Evolutionary conservation across 2,113 vertebrate genomes (phyloP).

Genomic region (Clupea harengus): DNA sequence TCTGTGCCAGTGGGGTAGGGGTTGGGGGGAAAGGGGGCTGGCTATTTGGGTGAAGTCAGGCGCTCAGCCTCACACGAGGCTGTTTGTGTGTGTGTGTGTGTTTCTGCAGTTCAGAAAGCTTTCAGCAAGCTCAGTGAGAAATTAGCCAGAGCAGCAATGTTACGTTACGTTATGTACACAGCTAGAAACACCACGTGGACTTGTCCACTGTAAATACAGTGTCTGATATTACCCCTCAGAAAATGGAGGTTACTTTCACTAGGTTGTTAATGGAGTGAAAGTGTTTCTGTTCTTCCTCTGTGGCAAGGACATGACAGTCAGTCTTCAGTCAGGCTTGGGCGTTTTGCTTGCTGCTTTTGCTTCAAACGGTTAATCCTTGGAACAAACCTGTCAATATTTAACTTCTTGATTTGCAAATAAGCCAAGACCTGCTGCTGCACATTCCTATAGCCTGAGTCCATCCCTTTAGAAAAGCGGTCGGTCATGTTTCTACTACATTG

Average conservation of each 20-base stretch:
- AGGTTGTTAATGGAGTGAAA: background rate
- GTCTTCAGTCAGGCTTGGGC: background rate
- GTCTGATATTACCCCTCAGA: background rate
- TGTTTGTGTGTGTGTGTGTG: background rate
- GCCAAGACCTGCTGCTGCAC: background rate
- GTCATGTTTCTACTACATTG: background rate
- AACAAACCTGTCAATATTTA: conserved; percentile 41
- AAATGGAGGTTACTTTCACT: background rate
- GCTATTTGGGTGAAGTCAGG: background rate
- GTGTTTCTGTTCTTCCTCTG: background rate
- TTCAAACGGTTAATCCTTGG: background rate
- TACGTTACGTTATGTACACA: background rate
- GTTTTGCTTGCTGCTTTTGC: background rate
- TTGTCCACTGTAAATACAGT: background rate
- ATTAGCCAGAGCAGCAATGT: background rate
- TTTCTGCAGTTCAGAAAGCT: background rate
- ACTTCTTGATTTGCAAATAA: conserved; percentile 22
- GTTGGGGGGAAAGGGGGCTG: background rate
- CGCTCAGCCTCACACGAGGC: background rate
- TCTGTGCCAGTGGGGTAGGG: background rate
- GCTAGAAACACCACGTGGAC: background rate
- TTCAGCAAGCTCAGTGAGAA: background rate
- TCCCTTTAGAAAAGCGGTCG: background rate
- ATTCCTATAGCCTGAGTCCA: conserved; percentile 27
- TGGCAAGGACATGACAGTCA: background rate